Conservation (phyloP, 2,797 vertebrate species). For the Pitangus sulphuratus region DNA sequence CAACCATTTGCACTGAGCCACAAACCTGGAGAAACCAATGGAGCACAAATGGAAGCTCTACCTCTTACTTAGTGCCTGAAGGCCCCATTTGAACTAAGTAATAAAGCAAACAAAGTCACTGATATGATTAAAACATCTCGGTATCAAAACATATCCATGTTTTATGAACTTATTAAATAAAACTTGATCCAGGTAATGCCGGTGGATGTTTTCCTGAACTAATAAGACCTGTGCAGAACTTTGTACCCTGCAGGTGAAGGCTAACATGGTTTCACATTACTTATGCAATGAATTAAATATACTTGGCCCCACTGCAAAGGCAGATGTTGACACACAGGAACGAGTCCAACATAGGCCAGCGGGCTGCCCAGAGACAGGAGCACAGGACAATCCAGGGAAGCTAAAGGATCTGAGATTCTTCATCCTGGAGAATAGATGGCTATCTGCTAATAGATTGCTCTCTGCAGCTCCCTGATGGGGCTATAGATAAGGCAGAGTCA, state of each 20-base stretch:
- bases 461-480: background rate
- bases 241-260: constrained; percentile 30
- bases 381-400: background rate
- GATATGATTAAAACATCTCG: background rate
- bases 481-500: background rate
- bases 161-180: constrained; percentile 27
- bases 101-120: background rate
- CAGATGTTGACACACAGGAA: background rate
- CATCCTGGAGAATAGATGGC: background rate
- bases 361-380: background rate
- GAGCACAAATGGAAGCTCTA: background rate
- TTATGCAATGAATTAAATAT: background rate
- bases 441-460: background rate
- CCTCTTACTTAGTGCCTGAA: background rate
- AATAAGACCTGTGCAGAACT: constrained; percentile 11
- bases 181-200: background rate
- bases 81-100: background rate
- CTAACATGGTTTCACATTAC: background rate
- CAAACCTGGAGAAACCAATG: background rate
- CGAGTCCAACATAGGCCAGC: background rate
- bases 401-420: background rate
- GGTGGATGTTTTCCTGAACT: background rate
- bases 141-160: background rate
- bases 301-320: background rate
- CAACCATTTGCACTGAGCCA: background rate